Percentiles rank a stretch among this genome's conserved stretches.
Evolutionary conservation across 2,797 vertebrate species (phyloP).

Genomic region (Esox lucius): DNA sequence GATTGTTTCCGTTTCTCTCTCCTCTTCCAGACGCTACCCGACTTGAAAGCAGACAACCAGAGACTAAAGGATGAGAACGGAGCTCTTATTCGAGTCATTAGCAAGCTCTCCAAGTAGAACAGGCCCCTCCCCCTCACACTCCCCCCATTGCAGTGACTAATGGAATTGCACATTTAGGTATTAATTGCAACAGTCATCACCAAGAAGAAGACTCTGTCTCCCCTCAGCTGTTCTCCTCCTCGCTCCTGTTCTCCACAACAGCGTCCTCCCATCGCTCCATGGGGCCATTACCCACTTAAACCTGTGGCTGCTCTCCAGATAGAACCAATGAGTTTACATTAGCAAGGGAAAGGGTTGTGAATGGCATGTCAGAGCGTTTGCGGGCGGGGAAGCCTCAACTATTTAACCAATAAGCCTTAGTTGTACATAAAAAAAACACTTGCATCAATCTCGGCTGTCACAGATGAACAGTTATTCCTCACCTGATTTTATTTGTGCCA

Average conservation of each 20-base stretch:
- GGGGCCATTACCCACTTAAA: conserved; percentile 33
- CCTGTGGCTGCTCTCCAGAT: conserved; percentile 81
- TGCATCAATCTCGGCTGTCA: conserved; percentile 84
- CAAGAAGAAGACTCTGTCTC: conserved; percentile 59
- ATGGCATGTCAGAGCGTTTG: conserved; percentile 59
- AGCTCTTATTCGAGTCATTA: conserved; percentile 99
- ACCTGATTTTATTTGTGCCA: conserved; percentile 91
- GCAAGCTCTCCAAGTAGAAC: conserved; percentile 99
- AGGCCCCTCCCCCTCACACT: conserved; percentile 34
- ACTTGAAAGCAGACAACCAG: conserved; percentile 99
- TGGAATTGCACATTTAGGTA: conserved; percentile 89
- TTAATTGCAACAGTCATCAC: conserved; percentile 80
- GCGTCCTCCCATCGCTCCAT: neutral
- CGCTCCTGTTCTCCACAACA: conserved; percentile 27
- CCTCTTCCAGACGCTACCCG: conserved; percentile 91
- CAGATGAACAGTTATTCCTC: conserved; percentile 86
- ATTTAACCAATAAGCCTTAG: conserved; percentile 99
- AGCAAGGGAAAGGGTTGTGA: conserved; percentile 76
- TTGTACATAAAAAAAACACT: conserved; percentile 92
- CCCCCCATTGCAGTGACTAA: conserved; percentile 79
- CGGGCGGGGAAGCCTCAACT: conserved; percentile 89
- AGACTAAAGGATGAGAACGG: conserved; percentile 99
- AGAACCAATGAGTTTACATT: conserved; percentile 90
- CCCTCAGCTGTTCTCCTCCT: conserved; percentile 20
- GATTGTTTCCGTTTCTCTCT: conserved; percentile 15